Evolutionary conservation across 1,140 invertebrate species (phyloP).

Genomic region (Pseudomyrmex cubaensis): DNA sequence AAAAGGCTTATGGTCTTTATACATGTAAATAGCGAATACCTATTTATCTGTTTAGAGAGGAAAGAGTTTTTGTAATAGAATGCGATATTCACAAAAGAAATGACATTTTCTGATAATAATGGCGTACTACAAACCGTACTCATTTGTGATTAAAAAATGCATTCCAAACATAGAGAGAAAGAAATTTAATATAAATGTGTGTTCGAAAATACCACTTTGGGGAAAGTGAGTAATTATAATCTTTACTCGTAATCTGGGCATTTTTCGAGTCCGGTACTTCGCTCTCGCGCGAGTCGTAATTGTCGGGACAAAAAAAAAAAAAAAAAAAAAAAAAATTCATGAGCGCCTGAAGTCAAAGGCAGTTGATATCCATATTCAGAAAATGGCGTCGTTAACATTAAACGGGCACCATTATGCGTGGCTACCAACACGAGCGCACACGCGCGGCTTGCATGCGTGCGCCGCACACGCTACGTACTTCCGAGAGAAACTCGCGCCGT

Average conservation of each 20-base stretch:
- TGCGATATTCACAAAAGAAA: too few relatives aligned
- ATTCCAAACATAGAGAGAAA: too few relatives aligned
- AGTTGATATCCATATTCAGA: constrained; percentile 83
- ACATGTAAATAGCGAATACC: too few relatives aligned
- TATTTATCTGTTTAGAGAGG: too few relatives aligned
- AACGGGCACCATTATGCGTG: constrained; percentile 82
- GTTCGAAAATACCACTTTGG: background rate
- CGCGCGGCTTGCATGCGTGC: constrained; percentile 61
- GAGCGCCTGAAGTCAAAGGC: constrained; percentile 79
- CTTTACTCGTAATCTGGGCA: background rate
- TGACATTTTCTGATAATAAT: too few relatives aligned
- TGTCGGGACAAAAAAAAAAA: constrained; percentile 56
- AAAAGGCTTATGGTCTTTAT: background rate
- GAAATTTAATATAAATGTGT: too few relatives aligned
- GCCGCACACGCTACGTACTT: constrained; percentile 18
- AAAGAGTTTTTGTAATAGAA: too few relatives aligned
- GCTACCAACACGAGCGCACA: constrained; percentile 60
- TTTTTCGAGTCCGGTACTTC: constrained; percentile 17
- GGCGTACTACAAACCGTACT: too few relatives aligned
- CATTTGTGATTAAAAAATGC: too few relatives aligned
- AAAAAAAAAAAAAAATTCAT: constrained; percentile 75
- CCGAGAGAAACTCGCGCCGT: background rate
- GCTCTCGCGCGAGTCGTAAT: constrained; percentile 11
- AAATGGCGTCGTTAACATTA: constrained; percentile 85
- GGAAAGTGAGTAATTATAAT: background rate